Percentiles rank a stretch among this genome's conserved stretches.
Conservation (phyloP, 2,888 invertebrate genomes). For the Epirrita christyi region DNA sequence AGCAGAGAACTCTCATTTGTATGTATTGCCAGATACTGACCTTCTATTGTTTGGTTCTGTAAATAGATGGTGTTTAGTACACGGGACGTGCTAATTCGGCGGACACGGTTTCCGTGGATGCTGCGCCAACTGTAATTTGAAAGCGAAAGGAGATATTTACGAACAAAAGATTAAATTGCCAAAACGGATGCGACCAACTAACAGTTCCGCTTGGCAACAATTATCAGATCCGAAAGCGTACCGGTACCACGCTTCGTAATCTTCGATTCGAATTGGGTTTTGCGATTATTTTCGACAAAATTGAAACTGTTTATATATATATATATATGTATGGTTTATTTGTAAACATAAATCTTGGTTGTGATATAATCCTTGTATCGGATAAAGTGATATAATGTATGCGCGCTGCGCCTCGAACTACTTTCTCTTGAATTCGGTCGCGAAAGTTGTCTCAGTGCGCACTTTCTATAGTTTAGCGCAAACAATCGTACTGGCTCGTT, state of each 20-base stretch:
- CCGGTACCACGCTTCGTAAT: slow-evolving; percentile 36
- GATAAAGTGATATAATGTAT: slow-evolving; percentile 82
- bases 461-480: slow-evolving; percentile 79
- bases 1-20: slow-evolving; percentile 56
- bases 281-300: slow-evolving; percentile 27
- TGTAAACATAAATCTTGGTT: slow-evolving; percentile 48
- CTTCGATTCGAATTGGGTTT: slow-evolving; percentile 22
- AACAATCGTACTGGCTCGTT: slow-evolving; percentile 55
- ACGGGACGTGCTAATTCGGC: slow-evolving; percentile 74
- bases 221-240: slow-evolving; percentile 49
- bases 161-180: slow-evolving; percentile 54
- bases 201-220: slow-evolving; percentile 57
- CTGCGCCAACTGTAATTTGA: slow-evolving; percentile 59
- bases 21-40: slow-evolving; percentile 65
- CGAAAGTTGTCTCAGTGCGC: slow-evolving; percentile 80
- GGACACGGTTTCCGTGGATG: slow-evolving; percentile 66
- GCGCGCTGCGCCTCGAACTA: slow-evolving; percentile 74
- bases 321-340: slow-evolving; percentile 37
- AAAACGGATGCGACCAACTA: slow-evolving; percentile 46
- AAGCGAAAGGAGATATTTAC: slow-evolving; percentile 70
- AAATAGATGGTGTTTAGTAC: slow-evolving; percentile 74
- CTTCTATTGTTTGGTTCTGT: slow-evolving; percentile 77
- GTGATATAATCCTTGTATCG: slow-evolving; percentile 76
- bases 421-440: slow-evolving; percentile 84
- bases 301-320: slow-evolving; percentile 30